Percentiles rank a stretch among this genome's conserved stretches.
Conservation (phyloP, 2,888 invertebrate genomes). For the Tethea ocularis region DNA sequence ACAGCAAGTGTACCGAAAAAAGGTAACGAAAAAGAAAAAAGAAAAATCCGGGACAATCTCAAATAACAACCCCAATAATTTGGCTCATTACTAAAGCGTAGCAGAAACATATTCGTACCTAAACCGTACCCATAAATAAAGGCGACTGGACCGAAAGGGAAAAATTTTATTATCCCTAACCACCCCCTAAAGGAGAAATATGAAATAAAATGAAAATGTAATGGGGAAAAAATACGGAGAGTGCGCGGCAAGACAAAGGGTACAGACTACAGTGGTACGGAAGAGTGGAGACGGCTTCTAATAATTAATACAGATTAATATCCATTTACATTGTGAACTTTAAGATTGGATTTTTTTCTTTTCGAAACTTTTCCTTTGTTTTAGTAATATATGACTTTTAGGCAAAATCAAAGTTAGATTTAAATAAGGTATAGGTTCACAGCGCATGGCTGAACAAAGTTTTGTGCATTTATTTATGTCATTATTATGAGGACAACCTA, state of each 20-base stretch:
- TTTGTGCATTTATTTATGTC: no score
- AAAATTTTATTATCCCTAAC: conserved; percentile 79
- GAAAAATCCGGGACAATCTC: conserved; percentile 63
- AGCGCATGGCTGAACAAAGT: no score
- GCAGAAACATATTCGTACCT: conserved; percentile 80
- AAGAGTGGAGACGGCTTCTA: conserved; percentile 47
- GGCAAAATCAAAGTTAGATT: no score
- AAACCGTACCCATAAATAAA: conserved; percentile 79
- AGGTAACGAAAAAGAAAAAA: conserved; percentile 36
- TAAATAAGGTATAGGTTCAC: no score
- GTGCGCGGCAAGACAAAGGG: conserved; percentile 78
- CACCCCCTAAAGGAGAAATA: conserved; percentile 76
- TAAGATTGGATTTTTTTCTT: no score
- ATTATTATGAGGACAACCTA: no score
- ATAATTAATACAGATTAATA: not conserved
- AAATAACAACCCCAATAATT: conserved; percentile 78
- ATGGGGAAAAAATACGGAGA: conserved; percentile 82
- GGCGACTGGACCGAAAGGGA: conserved; percentile 69
- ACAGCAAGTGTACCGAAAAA: conserved; percentile 43
- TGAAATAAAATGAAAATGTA: conserved; percentile 84
- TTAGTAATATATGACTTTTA: no score
- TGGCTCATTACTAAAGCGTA: conserved; percentile 79
- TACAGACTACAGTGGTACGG: conserved; percentile 47
- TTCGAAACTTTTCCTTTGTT: no score
- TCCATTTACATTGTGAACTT: no score